Base-by-base conservation (phyloP, 1,140 invertebrate genomes). In the Drosophila neocordata region DNA sequence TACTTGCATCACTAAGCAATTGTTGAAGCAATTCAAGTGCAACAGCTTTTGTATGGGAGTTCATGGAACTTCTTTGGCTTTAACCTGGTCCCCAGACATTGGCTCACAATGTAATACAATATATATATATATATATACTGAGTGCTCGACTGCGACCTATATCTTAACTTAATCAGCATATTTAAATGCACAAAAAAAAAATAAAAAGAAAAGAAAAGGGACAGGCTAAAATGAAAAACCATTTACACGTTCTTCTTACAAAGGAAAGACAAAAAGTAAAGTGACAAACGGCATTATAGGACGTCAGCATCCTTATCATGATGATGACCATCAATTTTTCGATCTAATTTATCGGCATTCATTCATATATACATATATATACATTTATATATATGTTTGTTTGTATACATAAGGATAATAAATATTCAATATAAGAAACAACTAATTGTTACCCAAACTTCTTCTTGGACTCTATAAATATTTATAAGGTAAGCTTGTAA, bases 121-220 rank as follows among this genome's bases (percentile, higher is more conserved):
- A 11, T 48, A 24, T 24, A 24, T 24, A 24, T 24, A 24, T 24
- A 24, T 24, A 24, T 24, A 24, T 4, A 20, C 41, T 48, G 9
- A 38, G 22, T 22, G 34, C 27, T 31, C 5, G 37, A 74, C 31
- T 68, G 57, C 63, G 38, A 68, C 71, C 64, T 60, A 77, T 80
- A 66, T 84, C 65, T 20, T 8, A 67, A 85, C 73, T 71, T 87
- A 83, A 82, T 83, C 79, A 82, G 52, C 75, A 65, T 64, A 71
- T 81, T 64, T 82, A 80, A 73, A 84, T 84, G 77, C 57, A 77
- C 53, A 61, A 44, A 62, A 59, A 37, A 22, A 61, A 37, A 66
- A 65, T 48, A 68, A 38, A 68, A 60, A 22, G 24, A 24, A 15
- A 61, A 55, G 9, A 55, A 1, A 53, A 55, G 9, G 52, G n/a